Evolutionary conservation across 2,113 vertebrate genomes (phyloP).

Genomic region (Narcine bancroftii): DNA sequence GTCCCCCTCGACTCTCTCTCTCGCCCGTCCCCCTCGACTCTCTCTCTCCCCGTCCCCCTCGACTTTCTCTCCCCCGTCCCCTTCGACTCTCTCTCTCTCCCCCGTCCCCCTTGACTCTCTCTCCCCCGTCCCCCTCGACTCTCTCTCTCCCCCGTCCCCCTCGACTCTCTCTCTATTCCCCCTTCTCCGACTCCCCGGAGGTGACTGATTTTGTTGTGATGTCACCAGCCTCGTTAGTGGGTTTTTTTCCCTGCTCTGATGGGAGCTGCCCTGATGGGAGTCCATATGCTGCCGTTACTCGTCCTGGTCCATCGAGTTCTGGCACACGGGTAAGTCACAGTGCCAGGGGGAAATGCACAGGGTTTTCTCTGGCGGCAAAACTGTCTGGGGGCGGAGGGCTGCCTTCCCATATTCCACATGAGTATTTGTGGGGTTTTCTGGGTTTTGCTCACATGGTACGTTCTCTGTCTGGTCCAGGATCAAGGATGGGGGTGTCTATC

Average conservation of each 20-base stretch:
- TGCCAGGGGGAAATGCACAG: too few species aligned
- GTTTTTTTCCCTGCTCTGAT: background rate
- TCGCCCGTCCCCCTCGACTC: constrained; percentile 40
- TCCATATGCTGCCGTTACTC: background rate
- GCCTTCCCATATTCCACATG: too few species aligned
- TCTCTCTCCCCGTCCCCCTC: constrained; percentile 32
- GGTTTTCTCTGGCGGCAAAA: too few species aligned
- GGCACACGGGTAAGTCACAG: background rate
- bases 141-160: background rate
- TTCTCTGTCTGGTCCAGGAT: too few species aligned
- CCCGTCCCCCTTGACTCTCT: background rate
- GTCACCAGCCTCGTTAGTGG: background rate
- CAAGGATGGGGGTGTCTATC: too few species aligned
- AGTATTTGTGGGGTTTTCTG: too few species aligned
- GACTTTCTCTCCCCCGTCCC: constrained; percentile 40
- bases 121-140: background rate
- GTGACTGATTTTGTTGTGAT: too few species aligned
- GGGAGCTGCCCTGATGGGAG: too few species aligned
- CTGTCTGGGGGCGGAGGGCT: too few species aligned
- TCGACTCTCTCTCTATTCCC: background rate
- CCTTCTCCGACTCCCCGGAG: too few species aligned
- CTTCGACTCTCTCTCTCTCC: constrained; percentile 40
- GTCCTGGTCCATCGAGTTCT: background rate
- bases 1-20: background rate
- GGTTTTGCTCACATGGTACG: too few species aligned